phyloP scores from a whole-genome alignment of 2,797 vertebrate species.

The Australoheros facetus region DNA sequence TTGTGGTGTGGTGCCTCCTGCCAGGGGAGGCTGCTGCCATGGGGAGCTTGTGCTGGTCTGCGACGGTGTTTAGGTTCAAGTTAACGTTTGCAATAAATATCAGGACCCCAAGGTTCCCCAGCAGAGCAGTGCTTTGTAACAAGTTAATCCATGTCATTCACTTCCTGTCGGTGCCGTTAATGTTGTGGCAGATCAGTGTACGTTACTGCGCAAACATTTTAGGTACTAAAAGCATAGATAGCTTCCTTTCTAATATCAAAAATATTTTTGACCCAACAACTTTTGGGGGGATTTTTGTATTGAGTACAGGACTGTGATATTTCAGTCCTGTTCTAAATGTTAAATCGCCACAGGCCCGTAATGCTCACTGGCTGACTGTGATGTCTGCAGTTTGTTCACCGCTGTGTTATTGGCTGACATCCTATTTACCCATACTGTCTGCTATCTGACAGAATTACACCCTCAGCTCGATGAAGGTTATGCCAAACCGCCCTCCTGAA shows the following conservation, averaged over 20 bases:
- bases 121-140: neutral
- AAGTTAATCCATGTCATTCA: too few species aligned
- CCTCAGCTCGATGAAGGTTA: constrained; percentile 53
- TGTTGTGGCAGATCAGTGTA: neutral
- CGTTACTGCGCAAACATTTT: neutral
- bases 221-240: neutral
- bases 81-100: neutral
- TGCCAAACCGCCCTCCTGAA: constrained; percentile 60
- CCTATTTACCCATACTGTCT: constrained; percentile 46
- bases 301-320: constrained; percentile 6
- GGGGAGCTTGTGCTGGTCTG: neutral
- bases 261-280: neutral
- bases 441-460: constrained; percentile 64
- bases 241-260: neutral
- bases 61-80: neutral
- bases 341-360: constrained; percentile 48
- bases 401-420: constrained; percentile 35
- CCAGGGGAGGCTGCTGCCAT: neutral
- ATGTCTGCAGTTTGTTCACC: constrained; percentile 22
- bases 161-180: neutral
- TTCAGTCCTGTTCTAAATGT: constrained; percentile 20
- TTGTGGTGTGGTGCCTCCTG: neutral
- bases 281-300: constrained; percentile 14
- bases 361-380: constrained; percentile 19
- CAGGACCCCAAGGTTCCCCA: neutral